A percentile compares a stretch with the other conserved stretches of the same genome.
Evolutionary conservation across 2,888 invertebrate species (phyloP).

Genomic region (Trachelus tabidus): DNA sequence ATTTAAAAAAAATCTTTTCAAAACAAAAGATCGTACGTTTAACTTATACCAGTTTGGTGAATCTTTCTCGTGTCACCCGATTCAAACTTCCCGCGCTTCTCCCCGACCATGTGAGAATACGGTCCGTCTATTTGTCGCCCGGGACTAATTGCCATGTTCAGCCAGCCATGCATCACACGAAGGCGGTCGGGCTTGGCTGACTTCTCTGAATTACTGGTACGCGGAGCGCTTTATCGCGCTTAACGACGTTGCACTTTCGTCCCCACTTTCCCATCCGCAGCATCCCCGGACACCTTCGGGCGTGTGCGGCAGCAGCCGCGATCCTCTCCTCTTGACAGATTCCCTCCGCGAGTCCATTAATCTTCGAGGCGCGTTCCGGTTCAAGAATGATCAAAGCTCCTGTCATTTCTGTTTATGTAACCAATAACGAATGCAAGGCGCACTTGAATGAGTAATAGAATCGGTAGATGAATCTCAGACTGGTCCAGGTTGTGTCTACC

Average conservation of each 20-base stretch:
- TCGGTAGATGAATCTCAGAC: not conserved
- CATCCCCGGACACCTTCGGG: not conserved
- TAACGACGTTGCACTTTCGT: constrained; percentile 36
- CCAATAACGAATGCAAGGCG: not conserved
- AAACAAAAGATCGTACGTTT: not conserved
- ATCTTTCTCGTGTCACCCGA: not conserved
- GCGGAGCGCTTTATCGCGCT: constrained; percentile 49
- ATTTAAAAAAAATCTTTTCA: not conserved
- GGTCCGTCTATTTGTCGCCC: constrained; percentile 46
- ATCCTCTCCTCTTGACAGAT: not conserved
- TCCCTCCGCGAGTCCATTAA: not conserved
- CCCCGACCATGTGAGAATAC: not conserved
- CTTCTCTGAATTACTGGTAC: constrained; percentile 44
- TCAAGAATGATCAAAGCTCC: not conserved
- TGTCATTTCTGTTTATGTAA: not conserved
- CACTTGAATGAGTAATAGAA: not conserved
- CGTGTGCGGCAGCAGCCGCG: not conserved
- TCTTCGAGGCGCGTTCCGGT: not conserved
- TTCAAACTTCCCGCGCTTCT: not conserved
- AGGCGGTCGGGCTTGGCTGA: constrained; percentile 27
- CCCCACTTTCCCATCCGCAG: not conserved
- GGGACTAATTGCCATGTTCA: constrained; percentile 49
- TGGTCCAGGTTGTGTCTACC: not conserved
- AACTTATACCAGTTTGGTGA: not conserved
- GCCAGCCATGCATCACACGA: constrained; percentile 48